Percentiles rank a stretch among this genome's conserved stretches.
Evolutionary conservation across 2,113 vertebrate genomes (phyloP).

Genomic region (Archocentrus centrarchus): DNA sequence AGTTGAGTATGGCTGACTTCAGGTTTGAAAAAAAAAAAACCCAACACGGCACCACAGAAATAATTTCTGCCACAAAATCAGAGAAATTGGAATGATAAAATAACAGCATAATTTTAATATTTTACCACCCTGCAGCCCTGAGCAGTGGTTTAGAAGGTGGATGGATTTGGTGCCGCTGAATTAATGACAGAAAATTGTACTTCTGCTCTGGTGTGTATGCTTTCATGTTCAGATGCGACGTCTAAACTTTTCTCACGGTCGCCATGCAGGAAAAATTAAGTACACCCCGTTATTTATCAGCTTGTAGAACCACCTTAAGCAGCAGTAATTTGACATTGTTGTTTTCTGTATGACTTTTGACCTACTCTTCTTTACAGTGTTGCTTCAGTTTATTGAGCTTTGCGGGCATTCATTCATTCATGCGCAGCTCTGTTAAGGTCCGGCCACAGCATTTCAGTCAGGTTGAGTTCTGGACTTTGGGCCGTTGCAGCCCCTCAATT

Average conservation of each 20-base stretch:
- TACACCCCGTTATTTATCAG: not conserved
- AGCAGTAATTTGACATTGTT: not conserved
- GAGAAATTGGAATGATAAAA: not conserved
- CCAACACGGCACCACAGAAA: not conserved
- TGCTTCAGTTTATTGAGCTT: not conserved
- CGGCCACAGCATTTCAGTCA: not conserved
- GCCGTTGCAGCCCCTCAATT: too few species aligned
- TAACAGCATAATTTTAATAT: not conserved
- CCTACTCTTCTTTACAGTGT: not conserved
- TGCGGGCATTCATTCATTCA: too few species aligned
- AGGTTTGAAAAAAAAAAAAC: not conserved
- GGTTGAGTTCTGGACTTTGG: too few species aligned
- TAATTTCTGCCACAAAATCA: constrained; percentile 23
- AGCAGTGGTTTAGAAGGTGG: not conserved
- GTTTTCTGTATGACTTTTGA: not conserved
- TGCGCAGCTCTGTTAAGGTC: not conserved
- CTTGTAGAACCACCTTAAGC: not conserved
- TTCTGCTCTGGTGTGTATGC: constrained; percentile 1
- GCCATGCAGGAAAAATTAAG: too few species aligned
- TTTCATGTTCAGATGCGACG: not conserved
- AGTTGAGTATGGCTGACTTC: not conserved
- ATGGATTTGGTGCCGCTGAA: not conserved
- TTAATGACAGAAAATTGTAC: not conserved
- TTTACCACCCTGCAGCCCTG: not conserved
- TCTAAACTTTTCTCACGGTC: not conserved